These are phyloP conservation scores for Romanogobio albipinnatus DNA, from an alignment of 2,113 vertebrate genomes.

Conservation along the genomic window DNA sequence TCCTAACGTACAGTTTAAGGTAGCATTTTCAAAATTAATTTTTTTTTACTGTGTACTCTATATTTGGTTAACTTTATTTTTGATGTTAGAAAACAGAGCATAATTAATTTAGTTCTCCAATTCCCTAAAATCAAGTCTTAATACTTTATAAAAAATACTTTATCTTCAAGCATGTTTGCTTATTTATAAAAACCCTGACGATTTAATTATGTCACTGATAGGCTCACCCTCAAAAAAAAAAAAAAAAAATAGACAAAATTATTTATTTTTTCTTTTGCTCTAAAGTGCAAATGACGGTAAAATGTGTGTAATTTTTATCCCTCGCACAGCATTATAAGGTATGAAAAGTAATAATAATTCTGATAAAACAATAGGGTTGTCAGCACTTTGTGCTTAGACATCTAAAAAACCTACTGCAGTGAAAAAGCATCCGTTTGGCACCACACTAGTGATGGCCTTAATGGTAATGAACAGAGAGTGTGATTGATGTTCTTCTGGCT, in stretches of 20 bases:
- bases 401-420: neutral
- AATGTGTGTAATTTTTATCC: neutral
- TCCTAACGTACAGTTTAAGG: neutral
- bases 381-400: conserved; percentile 5
- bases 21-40: neutral
- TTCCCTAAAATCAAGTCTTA: neutral
- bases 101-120: neutral
- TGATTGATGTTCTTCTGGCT: conserved; percentile 33
- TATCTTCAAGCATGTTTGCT: neutral
- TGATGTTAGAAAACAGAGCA: neutral
- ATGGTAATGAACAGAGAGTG: neutral
- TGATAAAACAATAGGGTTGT: neutral
- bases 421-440: conserved; percentile 1
- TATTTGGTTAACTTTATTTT: neutral
- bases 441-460: neutral
- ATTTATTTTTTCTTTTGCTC: neutral
- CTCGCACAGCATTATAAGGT: neutral
- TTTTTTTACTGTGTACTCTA: neutral
- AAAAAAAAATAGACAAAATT: no score
- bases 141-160: neutral
- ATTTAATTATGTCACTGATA: neutral
- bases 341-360: neutral
- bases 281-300: neutral
- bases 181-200: neutral
- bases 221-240: no score